Conservation (phyloP, 2,113 vertebrate genomes). For the Atherinomorus stipes region DNA sequence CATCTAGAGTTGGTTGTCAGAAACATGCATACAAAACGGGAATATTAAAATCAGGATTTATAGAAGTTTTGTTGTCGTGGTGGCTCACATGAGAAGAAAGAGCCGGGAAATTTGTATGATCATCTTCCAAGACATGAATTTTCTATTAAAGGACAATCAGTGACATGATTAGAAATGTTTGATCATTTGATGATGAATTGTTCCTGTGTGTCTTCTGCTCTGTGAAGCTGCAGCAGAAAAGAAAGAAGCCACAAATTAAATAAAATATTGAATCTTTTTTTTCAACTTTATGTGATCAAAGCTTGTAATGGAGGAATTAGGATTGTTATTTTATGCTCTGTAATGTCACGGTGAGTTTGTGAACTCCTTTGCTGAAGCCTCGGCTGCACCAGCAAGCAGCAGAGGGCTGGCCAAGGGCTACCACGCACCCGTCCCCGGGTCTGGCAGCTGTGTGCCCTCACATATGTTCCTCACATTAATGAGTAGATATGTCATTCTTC, state of each 20-base stretch:
- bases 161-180: background rate
- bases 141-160: background rate
- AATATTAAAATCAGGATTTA: slow-evolving; percentile 21
- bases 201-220: background rate
- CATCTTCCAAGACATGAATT: background rate
- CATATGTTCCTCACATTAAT: slow-evolving; percentile 76
- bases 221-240: slow-evolving; percentile 2
- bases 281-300: slow-evolving; percentile 23
- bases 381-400: slow-evolving; percentile 23
- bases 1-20: slow-evolving; percentile 76
- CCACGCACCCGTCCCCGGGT: slow-evolving; percentile 24
- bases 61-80: background rate
- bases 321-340: background rate
- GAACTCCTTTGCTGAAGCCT: background rate
- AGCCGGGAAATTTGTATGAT: background rate
- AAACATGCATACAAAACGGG: slow-evolving; percentile 35
- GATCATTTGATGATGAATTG: slow-evolving; percentile 1
- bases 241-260: background rate
- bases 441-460: slow-evolving; percentile 65
- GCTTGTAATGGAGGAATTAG: slow-evolving; percentile 23
- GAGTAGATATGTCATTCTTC: slow-evolving; percentile 64
- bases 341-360: background rate
- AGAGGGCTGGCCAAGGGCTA: slow-evolving; percentile 35
- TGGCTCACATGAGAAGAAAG: background rate
- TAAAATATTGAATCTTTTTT: background rate